Base-by-base conservation (phyloP, 2,797 vertebrate species). In the Chiroxiphia lanceolata region DNA sequence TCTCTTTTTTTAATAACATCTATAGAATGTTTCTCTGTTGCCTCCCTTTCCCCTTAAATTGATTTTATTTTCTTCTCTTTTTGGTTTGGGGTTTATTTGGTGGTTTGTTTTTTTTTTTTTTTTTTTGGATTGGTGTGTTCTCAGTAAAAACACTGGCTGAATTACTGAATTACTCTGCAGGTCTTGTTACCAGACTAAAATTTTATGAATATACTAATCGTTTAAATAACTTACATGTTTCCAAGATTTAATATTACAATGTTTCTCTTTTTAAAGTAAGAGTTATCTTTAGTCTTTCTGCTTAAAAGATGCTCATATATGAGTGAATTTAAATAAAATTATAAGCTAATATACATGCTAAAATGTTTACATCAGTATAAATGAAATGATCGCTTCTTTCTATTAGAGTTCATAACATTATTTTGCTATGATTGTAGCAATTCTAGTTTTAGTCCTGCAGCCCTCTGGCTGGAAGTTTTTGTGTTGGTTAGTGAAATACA, bases 311-410 rank as follows among this genome's bases (percentile, higher is more conserved):
- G 13, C 19, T 84, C 20, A 2, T 53, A 38, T 59, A 36, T 53
- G 34, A 90, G 19, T 64, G 60, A 60, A 67, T 64, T 80, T 26
- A 67, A 87, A 68, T 38, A 65, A 78, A 81, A 51, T 1, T 1
- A 3, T 76, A 74, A 59, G 16, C 20, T 75, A 44, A 48, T 84
- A 47, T 13, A 22, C 5, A 2, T 67, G 21, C 29, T 48, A 50
- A 83, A 80, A 45, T 67, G n/a, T 59, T 91, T 87, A 13, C 36
- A 61, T 76, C 23, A 45, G 54, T 61, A 87, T 47, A 61, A 87
- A 72, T 3, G 0, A 78, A 53, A 42, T 64, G 17, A 74, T 77
- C 0, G 0, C 14, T 12, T 16, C 5, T 42, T 67, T 71, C 18
- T 80, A 0, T 40, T 51, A 53, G 80, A 87, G 14, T 2, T 78